Evolutionary conservation across 2,888 invertebrate species (phyloP).

Genomic region (Muscina levida): DNA sequence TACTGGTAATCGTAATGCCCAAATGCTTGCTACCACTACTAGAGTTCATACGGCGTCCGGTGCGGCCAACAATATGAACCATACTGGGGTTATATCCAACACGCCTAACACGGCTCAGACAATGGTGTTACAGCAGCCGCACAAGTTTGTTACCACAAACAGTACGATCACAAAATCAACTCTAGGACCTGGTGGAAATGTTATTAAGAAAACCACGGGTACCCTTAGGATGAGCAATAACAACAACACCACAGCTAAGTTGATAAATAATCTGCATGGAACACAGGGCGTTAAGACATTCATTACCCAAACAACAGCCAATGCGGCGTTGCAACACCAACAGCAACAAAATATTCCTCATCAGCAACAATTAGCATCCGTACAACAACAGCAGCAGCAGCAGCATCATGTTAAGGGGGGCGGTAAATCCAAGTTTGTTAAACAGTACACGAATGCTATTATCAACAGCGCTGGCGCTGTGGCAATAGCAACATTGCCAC

Average conservation of each 20-base stretch:
- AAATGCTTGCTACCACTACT: conserved; percentile 73
- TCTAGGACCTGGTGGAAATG: conserved; percentile 68
- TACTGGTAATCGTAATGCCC: conserved; percentile 73
- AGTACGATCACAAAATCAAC: conserved; percentile 63
- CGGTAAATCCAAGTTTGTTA: conserved; percentile 75
- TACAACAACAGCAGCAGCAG: conserved; percentile 52
- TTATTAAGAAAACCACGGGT: conserved; percentile 71
- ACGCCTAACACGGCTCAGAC: conserved; percentile 53
- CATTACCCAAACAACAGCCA: conserved; percentile 65
- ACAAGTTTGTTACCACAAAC: conserved; percentile 62
- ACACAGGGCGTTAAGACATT: conserved; percentile 69
- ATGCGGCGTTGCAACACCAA: conserved; percentile 73
- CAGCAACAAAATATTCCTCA: conserved; percentile 68
- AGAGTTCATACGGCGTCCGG: conserved; percentile 42
- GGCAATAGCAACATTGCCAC: conserved; percentile 71
- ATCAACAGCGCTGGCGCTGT: conserved; percentile 70
- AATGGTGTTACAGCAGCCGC: conserved; percentile 59
- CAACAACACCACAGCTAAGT: conserved; percentile 63
- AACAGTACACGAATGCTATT: conserved; percentile 75
- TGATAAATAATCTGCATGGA: conserved; percentile 69
- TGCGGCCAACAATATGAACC: conserved; percentile 58
- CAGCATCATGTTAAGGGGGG: conserved; percentile 59
- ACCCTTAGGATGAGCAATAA: conserved; percentile 69
- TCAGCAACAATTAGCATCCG: conserved; percentile 46
- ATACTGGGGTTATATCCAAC: conserved; percentile 41